phyloP scores from a whole-genome alignment of 2,888 invertebrate species.

The Hypolimnas misippus region DNA sequence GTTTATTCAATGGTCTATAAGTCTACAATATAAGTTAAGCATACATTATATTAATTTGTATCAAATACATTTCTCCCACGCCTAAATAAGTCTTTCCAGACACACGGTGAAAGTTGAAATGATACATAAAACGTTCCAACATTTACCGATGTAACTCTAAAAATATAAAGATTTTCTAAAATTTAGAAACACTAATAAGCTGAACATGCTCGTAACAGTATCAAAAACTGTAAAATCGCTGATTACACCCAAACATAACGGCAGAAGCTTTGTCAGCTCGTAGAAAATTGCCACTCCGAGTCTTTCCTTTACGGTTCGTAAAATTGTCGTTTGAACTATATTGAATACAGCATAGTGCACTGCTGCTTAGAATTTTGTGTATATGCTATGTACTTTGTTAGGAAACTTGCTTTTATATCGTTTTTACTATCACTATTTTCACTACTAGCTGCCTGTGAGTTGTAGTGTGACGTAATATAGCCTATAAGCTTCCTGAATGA shows the following conservation, averaged over 20 bases:
- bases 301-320: slow-evolving; percentile 16
- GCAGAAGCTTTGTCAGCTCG: slow-evolving; percentile 20
- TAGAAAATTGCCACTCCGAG: slow-evolving; percentile 28
- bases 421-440: too few species aligned
- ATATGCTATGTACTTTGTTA: not conserved
- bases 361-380: slow-evolving; percentile 1
- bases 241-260: slow-evolving; percentile 12
- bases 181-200: not conserved
- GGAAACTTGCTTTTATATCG: not conserved
- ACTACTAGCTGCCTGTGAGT: too few species aligned
- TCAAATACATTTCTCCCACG: too few species aligned
- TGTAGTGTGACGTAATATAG: too few species aligned
- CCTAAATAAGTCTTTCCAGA: too few species aligned
- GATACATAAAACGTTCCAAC: not conserved
- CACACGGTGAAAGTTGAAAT: too few species aligned
- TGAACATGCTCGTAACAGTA: not conserved
- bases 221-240: slow-evolving; percentile 8
- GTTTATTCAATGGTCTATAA: too few species aligned
- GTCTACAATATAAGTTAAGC: too few species aligned
- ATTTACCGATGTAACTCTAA: too few species aligned
- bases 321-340: slow-evolving; percentile 15
- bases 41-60: too few species aligned
- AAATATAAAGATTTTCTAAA: not conserved
- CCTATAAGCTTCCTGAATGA: too few species aligned
- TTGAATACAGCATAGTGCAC: slow-evolving; percentile 27